A percentile compares a stretch with the other conserved stretches of the same genome.
Evolutionary conservation across 2,888 invertebrate genomes (phyloP).

Genomic region (Lasioglossum pauxillum): DNA sequence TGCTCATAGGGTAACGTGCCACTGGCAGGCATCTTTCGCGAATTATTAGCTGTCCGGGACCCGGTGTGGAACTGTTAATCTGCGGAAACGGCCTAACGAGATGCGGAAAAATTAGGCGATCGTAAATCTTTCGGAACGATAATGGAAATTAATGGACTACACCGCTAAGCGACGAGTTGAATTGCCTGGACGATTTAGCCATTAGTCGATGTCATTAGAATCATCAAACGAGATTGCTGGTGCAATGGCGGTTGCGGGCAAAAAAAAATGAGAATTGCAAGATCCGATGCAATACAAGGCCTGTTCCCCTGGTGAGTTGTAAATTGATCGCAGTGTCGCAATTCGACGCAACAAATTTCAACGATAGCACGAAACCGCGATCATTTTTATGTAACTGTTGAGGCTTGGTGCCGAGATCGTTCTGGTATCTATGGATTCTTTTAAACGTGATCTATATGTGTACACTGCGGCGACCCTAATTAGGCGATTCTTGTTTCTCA

Average conservation of each 20-base stretch:
- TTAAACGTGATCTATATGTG: not conserved
- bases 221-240: not conserved
- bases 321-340: constrained; percentile 7
- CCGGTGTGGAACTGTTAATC: not conserved
- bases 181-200: constrained; percentile 26
- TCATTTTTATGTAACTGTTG: constrained; percentile 50
- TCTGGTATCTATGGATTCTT: not conserved
- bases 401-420: not conserved
- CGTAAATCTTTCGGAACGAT: not conserved
- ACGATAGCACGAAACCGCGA: not conserved
- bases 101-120: not conserved
- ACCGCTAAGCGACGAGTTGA: not conserved
- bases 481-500: not conserved
- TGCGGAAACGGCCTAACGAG: not conserved
- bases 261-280: not conserved
- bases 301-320: not conserved
- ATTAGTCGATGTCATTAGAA: constrained; percentile 14
- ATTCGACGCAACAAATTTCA: constrained; percentile 25
- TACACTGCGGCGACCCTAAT: constrained; percentile 1
- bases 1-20: too few relatives aligned
- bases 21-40: too few relatives aligned
- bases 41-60: too few relatives aligned
- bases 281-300: not conserved
- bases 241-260: not conserved
- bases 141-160: constrained; percentile 18